phyloP scores from a whole-genome alignment of 2,797 vertebrate species.

The Rhabdomys pumilio region DNA sequence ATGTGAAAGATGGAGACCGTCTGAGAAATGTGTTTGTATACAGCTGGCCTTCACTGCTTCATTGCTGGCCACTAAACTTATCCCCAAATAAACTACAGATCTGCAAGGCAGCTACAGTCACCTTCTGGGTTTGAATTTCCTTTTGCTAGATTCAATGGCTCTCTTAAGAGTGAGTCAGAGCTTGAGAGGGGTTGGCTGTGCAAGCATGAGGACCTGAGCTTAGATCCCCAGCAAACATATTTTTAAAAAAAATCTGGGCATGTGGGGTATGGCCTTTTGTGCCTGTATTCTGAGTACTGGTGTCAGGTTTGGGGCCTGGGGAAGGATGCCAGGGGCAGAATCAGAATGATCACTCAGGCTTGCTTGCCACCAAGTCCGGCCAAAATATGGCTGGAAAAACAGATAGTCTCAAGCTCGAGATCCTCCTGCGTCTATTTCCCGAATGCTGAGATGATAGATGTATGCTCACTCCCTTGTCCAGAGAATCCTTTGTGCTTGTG shows the following conservation, averaged over 20 bases:
- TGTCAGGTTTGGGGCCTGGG: not conserved
- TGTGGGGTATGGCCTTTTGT: not conserved
- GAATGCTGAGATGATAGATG: not conserved
- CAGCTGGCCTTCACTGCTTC: not conserved
- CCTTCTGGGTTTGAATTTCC: not conserved
- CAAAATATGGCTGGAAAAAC: not conserved
- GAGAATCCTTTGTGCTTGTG: not conserved
- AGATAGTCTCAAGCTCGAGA: not conserved
- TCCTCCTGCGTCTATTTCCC: not conserved
- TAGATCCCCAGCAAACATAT: not conserved
- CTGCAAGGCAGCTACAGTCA: not conserved
- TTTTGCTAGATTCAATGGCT: not conserved
- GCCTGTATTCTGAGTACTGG: not conserved
- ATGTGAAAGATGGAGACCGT: not conserved
- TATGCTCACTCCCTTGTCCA: no score
- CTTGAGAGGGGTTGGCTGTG: not conserved
- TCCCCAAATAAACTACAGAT: not conserved
- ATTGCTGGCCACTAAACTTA: not conserved
- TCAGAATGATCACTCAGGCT: not conserved
- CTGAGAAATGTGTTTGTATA: not conserved
- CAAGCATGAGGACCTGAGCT: not conserved
- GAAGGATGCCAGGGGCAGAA: not conserved
- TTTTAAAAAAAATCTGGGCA: not conserved
- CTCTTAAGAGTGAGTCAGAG: not conserved
- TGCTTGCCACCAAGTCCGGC: not conserved